Evolutionary conservation across 2,888 invertebrate species (phyloP), one percentile per base, ranked within the genome.

Genomic region (Sympetrum striolatum): DNA sequence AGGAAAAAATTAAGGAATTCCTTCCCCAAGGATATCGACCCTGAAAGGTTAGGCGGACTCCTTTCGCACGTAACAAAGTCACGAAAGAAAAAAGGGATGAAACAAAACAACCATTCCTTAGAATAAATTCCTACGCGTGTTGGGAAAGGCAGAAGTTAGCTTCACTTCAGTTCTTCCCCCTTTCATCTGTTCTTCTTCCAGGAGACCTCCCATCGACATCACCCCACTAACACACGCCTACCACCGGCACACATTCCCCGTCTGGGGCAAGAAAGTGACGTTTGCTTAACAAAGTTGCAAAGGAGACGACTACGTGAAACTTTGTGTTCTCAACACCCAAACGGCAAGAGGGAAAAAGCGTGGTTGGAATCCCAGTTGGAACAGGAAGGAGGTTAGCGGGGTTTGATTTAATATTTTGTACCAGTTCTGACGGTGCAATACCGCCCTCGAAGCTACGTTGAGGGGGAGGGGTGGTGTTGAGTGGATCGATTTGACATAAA

Each of bases 221-320:
- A 80, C 80, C 37, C 18, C 3, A 22, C 35, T 10, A 15, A 22
- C 39, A 80, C 39, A 15, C n/a, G 4, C 39, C 14, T 22, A 37
- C 81, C 48, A 22, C 5, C 22, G 39, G 25, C 14, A 12, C 82
- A 35, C 31, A 18, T 18, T 1, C 81, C 39, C 58, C 81, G 44
- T 48, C 25, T 48, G 15, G 81, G 81, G 81, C 81, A 22, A 39
- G 12, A 25, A 48, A 81, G 81, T 81, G 81, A 81, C 81, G 81
- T 81, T 81, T 81, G 81, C 48, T 81, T 81, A 81, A 81, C 81
- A 81, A 81, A 53, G 81, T 81, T 53, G 81, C 81, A 53, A 81
- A 81, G 81, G 48, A 53, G 81, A 53, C 25, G 81, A 48, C 44
- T 81, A 25, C 25, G 81, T 14, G 48, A 31, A 48, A 31, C 37